Conservation (phyloP, 2,888 invertebrate species). For the Drosophila koepferae region DNA sequence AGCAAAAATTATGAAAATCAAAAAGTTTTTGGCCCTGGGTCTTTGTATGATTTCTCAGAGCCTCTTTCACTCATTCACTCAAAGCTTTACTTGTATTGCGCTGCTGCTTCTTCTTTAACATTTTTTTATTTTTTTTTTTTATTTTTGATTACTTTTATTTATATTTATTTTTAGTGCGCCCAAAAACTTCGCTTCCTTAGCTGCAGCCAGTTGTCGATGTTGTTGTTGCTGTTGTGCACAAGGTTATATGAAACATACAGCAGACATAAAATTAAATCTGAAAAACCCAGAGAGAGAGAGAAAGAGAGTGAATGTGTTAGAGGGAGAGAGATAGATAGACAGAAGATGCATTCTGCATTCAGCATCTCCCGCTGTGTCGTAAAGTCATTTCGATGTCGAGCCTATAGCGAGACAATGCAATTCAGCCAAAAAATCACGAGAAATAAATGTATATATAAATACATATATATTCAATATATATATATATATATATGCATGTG, state of each 20-base stretch:
- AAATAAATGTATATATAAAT: slow-evolving; percentile 11
- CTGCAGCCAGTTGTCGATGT: slow-evolving; percentile 33
- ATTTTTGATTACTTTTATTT: slow-evolving; percentile 55
- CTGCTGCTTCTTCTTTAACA: slow-evolving; percentile 29
- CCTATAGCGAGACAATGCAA: slow-evolving; percentile 64
- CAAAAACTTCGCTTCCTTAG: slow-evolving; percentile 52
- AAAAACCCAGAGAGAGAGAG: slow-evolving; percentile 35
- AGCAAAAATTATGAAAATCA: slow-evolving; percentile 81
- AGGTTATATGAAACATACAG: slow-evolving; percentile 61
- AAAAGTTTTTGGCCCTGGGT: slow-evolving; percentile 76
- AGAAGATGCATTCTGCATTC: slow-evolving; percentile 67
- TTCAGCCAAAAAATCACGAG: slow-evolving; percentile 39
- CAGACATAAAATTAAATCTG: slow-evolving; percentile 75
- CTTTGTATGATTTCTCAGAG: slow-evolving; percentile 72
- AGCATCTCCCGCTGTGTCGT: slow-evolving; percentile 78
- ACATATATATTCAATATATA: slow-evolving; percentile 1
- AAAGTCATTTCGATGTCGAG: slow-evolving; percentile 63
- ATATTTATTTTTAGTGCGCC: slow-evolving; percentile 65
- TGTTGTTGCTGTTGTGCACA: slow-evolving; percentile 43
- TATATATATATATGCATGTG: neutral
- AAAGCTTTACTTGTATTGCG: slow-evolving; percentile 59
- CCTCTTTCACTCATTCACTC: slow-evolving; percentile 48
- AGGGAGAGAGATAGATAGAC: slow-evolving; percentile 4
- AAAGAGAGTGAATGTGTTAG: too few relatives aligned
- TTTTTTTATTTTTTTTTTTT: slow-evolving; percentile 14